Evolutionary conservation across 2,888 invertebrate genomes (phyloP).

Genomic region (Helicoverpa assulta): DNA sequence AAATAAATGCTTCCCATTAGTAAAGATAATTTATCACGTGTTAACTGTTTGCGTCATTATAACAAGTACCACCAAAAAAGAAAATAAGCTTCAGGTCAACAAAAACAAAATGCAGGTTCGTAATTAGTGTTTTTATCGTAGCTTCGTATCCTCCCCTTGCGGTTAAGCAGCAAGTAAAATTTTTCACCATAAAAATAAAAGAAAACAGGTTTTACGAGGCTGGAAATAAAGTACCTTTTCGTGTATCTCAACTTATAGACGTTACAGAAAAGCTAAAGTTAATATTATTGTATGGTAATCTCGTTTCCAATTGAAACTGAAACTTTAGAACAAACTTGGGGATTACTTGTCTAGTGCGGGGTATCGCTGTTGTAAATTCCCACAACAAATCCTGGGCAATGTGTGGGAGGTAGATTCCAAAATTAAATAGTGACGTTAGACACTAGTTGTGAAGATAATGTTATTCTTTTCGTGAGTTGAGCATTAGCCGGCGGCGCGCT

Average conservation of each 20-base stretch:
- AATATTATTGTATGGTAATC: conserved; percentile 61
- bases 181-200: conserved; percentile 65
- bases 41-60: conserved; percentile 53
- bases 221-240: conserved; percentile 59
- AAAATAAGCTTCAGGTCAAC: conserved; percentile 57
- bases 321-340: conserved; percentile 59
- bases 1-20: background rate
- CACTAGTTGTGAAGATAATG: conserved; percentile 40
- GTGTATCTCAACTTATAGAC: conserved; percentile 25
- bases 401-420: conserved; percentile 24
- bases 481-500: conserved; percentile 52
- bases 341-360: conserved; percentile 51
- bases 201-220: conserved; percentile 55
- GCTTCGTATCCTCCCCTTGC: conserved; percentile 63
- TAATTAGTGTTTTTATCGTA: conserved; percentile 74
- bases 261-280: conserved; percentile 45
- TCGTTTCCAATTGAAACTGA: conserved; percentile 62
- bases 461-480: conserved; percentile 49
- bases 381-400: conserved; percentile 42
- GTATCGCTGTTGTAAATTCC: conserved; percentile 47
- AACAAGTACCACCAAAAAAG: conserved; percentile 49
- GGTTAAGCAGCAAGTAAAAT: conserved; percentile 67
- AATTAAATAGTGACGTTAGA: conserved; percentile 30
- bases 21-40: conserved; percentile 12
- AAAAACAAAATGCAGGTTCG: conserved; percentile 65